Percentiles rank a stretch among this genome's conserved stretches.
These are phyloP conservation scores for Sardina pilchardus DNA, from an alignment of 2,113 vertebrate species.

Conservation along the genomic window DNA sequence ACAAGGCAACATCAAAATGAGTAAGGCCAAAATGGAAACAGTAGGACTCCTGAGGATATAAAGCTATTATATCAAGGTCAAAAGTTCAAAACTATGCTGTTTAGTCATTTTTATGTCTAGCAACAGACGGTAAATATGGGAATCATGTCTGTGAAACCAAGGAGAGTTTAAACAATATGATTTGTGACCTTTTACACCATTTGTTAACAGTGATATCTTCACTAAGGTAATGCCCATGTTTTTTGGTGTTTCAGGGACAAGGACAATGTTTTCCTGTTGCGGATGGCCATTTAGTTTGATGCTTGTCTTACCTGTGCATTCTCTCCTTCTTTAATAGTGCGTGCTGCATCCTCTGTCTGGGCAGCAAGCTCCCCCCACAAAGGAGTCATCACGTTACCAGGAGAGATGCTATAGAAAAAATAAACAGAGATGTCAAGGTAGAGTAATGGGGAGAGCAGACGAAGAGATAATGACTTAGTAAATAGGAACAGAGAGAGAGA, in stretches of 20 bases:
- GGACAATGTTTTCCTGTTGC: background rate
- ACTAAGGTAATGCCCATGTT: background rate
- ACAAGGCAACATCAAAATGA: background rate
- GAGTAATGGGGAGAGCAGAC: background rate
- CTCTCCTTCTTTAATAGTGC: slow-evolving; percentile 62
- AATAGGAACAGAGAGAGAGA: background rate
- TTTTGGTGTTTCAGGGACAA: background rate
- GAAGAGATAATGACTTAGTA: background rate
- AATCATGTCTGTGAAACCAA: background rate
- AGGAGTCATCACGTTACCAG: slow-evolving; percentile 80
- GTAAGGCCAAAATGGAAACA: no score
- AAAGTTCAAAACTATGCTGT: background rate
- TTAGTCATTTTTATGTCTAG: background rate
- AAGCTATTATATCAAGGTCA: no score
- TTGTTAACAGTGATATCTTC: background rate
- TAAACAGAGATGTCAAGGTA: background rate
- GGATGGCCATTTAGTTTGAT: background rate
- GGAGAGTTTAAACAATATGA: background rate
- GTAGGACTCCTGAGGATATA: no score
- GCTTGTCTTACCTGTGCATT: slow-evolving; percentile 65
- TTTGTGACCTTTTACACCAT: background rate
- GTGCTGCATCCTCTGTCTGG: slow-evolving; percentile 55
- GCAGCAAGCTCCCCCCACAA: slow-evolving; percentile 74
- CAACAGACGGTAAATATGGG: no score
- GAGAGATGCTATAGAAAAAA: slow-evolving; percentile 71